A percentile compares a stretch with the other conserved stretches of the same genome.
Conservation (phyloP, 2,113 vertebrate genomes). For the Cryptotis parvus region DNA sequence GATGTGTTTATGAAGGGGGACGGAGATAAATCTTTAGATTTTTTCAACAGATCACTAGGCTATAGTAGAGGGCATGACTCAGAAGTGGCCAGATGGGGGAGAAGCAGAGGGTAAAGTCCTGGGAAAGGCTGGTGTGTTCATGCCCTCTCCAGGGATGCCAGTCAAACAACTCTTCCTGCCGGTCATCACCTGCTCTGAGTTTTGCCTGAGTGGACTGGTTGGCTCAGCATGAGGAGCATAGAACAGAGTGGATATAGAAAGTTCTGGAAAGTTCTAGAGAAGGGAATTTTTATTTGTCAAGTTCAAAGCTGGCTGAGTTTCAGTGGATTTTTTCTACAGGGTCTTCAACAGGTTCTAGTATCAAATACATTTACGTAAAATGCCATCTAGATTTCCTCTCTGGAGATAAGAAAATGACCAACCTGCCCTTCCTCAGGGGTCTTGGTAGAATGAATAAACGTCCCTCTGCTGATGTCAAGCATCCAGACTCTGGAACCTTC, state of each 20-base stretch:
- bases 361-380: background rate
- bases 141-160: background rate
- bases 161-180: background rate
- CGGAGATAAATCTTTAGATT: background rate
- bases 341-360: background rate
- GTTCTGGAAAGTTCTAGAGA: slow-evolving; percentile 32
- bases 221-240: background rate
- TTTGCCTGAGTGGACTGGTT: too few species aligned
- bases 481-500: background rate
- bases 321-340: background rate
- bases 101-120: background rate
- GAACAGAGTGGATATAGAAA: background rate
- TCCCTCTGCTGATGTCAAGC: background rate
- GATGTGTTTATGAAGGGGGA: background rate
- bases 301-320: background rate
- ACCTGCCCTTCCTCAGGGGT: background rate
- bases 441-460: background rate
- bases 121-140: background rate
- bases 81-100: background rate
- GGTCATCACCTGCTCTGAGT: too few species aligned
- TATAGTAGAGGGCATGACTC: background rate
- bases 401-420: slow-evolving; percentile 17
- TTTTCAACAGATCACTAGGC: background rate
- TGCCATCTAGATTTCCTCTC: slow-evolving; percentile 10
- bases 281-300: background rate